These are phyloP conservation scores for Netelia inedita DNA, from an alignment of 2,888 invertebrate species.

Conservation along the genomic window DNA sequence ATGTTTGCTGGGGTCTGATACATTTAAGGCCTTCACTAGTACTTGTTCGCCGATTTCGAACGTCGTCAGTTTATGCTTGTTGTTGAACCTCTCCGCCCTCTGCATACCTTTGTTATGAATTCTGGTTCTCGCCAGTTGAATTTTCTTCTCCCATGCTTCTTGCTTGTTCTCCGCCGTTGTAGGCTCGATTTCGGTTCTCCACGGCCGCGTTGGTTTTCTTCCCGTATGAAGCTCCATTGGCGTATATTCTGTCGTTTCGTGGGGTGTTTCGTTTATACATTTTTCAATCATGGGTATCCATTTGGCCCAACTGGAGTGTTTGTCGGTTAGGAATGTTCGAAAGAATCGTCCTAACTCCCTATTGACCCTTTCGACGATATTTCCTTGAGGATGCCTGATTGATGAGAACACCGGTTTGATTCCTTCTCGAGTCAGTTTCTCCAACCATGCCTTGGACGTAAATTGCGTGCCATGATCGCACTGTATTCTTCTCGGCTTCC, in stretches of 20 bases:
- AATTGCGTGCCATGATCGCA: constrained; percentile 40
- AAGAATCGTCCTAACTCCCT: constrained; percentile 9
- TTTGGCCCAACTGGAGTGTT: not conserved
- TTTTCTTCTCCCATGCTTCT: too few relatives aligned
- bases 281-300: not conserved
- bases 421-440: not conserved
- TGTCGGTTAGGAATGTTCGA: not conserved
- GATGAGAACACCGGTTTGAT: not conserved
- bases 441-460: constrained; percentile 10
- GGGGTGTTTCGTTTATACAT: constrained; percentile 6
- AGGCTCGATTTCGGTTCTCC: too few relatives aligned
- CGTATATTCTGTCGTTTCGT: constrained; percentile 9
- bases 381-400: constrained; percentile 11
- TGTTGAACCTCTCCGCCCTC: too few relatives aligned
- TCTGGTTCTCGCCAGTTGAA: too few relatives aligned
- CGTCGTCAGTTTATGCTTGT: too few relatives aligned
- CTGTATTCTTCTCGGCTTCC: constrained; percentile 18
- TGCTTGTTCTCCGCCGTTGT: not conserved
- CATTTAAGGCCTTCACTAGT: too few relatives aligned
- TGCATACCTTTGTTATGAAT: too few relatives aligned
- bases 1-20: too few relatives aligned
- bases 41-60: too few relatives aligned
- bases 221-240: not conserved
- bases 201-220: not conserved
- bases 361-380: constrained; percentile 16